A percentile compares a stretch with the other conserved stretches of the same genome.
phyloP scores from a whole-genome alignment of 2,113 vertebrate genomes.

The Channa argus region DNA sequence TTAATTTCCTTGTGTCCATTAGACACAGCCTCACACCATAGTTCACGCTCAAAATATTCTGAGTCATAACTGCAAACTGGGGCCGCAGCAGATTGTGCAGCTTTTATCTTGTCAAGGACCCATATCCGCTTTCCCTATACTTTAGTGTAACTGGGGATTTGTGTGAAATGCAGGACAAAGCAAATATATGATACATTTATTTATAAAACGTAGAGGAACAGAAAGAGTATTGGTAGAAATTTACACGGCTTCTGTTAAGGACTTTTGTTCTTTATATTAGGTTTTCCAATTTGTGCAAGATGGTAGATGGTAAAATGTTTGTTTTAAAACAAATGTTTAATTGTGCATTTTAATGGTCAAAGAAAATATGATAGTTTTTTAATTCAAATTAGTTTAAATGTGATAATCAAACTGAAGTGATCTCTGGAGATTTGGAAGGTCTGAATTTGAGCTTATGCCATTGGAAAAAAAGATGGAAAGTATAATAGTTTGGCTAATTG shows the following conservation, averaged over 20 bases:
- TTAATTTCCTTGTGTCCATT: conserved; percentile 74
- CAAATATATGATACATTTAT: conserved; percentile 32
- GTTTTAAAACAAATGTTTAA: not conserved
- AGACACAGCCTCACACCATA: conserved; percentile 52
- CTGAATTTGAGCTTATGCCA: not conserved
- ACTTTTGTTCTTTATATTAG: not conserved
- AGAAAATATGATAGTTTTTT: not conserved
- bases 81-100: conserved; percentile 42
- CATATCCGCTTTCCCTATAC: conserved; percentile 60
- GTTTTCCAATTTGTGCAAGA: conserved; percentile 7
- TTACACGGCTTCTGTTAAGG: conserved; percentile 1
- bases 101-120: conserved; percentile 60
- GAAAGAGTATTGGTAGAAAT: conserved; percentile 13
- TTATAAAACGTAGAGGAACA: conserved; percentile 15
- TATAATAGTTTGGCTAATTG: not conserved
- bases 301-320: too few species aligned
- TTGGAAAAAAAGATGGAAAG: not conserved
- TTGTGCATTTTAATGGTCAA: not conserved
- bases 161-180: conserved; percentile 40
- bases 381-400: too few species aligned
- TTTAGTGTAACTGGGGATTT: conserved; percentile 52
- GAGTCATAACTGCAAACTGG: conserved; percentile 25
- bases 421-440: not conserved
- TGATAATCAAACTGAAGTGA: not conserved
- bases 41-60: conserved; percentile 55